A percentile compares a stretch with the other conserved stretches of the same genome.
phyloP scores from a whole-genome alignment of 2,888 invertebrate species.

The Hoplodrina blanda region DNA sequence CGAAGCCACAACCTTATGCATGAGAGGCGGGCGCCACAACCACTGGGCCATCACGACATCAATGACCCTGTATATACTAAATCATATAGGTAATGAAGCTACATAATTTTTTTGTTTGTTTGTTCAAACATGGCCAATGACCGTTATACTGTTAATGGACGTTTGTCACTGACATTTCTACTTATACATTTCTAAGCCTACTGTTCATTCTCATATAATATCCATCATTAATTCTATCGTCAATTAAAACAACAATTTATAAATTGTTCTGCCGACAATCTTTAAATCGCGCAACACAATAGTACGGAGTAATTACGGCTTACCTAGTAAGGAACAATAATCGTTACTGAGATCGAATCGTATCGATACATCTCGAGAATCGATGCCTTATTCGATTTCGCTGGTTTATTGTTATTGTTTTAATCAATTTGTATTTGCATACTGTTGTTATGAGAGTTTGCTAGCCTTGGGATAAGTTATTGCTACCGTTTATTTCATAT shows the following conservation, averaged over 20 bases:
- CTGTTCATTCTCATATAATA: too few relatives aligned
- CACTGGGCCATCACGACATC: too few relatives aligned
- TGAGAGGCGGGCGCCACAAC: too few relatives aligned
- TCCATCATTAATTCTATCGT: conserved; percentile 60
- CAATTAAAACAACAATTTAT: conserved; percentile 66
- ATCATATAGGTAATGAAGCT: too few relatives aligned
- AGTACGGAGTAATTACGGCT: conserved; percentile 83
- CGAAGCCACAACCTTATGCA: too few relatives aligned
- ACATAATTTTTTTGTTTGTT: too few relatives aligned
- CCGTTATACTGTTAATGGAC: too few relatives aligned
- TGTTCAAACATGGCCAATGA: too few relatives aligned
- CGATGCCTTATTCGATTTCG: conserved; percentile 86
- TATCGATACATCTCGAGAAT: conserved; percentile 79
- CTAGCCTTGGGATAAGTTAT: conserved; percentile 48
- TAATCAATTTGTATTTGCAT: conserved; percentile 85
- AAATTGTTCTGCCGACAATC: conserved; percentile 67
- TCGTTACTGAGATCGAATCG: conserved; percentile 77
- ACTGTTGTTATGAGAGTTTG: conserved; percentile 71
- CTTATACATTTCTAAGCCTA: too few relatives aligned
- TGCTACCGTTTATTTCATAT: conserved; percentile 13
- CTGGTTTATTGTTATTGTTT: conserved; percentile 84
- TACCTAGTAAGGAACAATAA: conserved; percentile 88
- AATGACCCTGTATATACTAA: too few relatives aligned
- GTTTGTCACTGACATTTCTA: too few relatives aligned
- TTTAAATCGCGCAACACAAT: conserved; percentile 82